Conservation (phyloP, 2,113 vertebrate genomes). For the Delphinapterus leucas region DNA sequence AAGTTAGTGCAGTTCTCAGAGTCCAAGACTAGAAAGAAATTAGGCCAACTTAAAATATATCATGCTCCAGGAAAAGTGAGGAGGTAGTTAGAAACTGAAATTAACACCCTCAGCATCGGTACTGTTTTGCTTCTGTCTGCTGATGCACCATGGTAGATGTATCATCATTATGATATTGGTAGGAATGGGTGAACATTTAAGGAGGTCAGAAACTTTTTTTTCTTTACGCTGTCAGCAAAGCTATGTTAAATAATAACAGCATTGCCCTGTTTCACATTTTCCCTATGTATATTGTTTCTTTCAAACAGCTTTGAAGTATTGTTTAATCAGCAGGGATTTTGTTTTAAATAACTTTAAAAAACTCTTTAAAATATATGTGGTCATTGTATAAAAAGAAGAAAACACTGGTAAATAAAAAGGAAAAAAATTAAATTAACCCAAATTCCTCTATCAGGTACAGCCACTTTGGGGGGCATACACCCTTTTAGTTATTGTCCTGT, state of each 20-base stretch:
- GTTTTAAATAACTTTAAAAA: not conserved
- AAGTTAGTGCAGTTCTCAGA: not conserved
- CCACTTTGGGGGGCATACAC: not conserved
- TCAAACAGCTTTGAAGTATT: not conserved
- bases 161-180: not conserved
- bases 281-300: not conserved
- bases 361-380: not conserved
- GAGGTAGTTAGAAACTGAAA: constrained; percentile 33
- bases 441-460: not conserved
- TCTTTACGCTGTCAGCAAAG: not conserved
- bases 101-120: not conserved
- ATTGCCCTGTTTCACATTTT: not conserved
- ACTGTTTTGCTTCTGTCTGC: not conserved
- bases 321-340: not conserved
- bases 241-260: constrained; percentile 19
- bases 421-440: not conserved
- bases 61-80: constrained; percentile 32
- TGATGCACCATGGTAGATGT: not conserved
- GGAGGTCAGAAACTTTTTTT: not conserved
- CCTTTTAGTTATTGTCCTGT: not conserved
- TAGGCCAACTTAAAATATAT: constrained; percentile 51
- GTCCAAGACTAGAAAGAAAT: constrained; percentile 18
- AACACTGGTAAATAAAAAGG: not conserved
- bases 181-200: not conserved
- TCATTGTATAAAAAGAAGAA: not conserved